phyloP scores from a whole-genome alignment of 2,888 invertebrate genomes.

The Nineta flava region DNA sequence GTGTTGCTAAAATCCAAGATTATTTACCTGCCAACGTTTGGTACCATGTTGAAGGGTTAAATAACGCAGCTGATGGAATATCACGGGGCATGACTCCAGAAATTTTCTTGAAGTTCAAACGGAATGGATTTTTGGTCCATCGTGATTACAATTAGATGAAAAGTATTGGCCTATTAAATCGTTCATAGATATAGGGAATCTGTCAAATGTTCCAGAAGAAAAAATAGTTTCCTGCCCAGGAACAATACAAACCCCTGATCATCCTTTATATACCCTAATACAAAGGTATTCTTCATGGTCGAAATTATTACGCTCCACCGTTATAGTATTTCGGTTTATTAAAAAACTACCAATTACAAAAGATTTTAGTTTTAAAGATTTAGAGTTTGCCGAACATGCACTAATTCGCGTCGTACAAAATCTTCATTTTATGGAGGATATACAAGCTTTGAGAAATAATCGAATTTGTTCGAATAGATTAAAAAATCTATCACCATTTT shows the following conservation, averaged over 20 bases:
- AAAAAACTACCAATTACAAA: neutral
- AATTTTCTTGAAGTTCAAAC: neutral
- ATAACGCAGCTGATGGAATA: constrained; percentile 9
- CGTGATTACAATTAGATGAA: neutral
- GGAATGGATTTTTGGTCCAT: neutral
- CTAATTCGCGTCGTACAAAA: constrained; percentile 6
- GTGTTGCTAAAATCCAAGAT: constrained; percentile 9
- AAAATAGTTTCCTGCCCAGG: neutral
- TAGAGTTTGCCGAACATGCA: constrained; percentile 3
- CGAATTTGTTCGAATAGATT: constrained; percentile 7
- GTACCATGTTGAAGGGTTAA: constrained; percentile 5
- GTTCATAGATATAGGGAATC: neutral
- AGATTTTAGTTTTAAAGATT: neutral
- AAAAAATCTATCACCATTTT: constrained; percentile 9
- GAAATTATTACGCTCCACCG: neutral
- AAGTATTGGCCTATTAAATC: neutral
- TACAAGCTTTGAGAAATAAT: constrained; percentile 1
- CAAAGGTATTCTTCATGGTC: neutral
- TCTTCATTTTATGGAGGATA: constrained; percentile 4
- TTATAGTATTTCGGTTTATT: neutral
- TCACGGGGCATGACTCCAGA: constrained; percentile 8
- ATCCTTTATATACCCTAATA: too few relatives aligned
- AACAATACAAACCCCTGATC: neutral
- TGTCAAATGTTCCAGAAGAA: neutral
- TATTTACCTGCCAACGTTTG: constrained; percentile 2